Base-by-base conservation (phyloP, 2,797 vertebrate species). In the Diglossa cyanea region DNA sequence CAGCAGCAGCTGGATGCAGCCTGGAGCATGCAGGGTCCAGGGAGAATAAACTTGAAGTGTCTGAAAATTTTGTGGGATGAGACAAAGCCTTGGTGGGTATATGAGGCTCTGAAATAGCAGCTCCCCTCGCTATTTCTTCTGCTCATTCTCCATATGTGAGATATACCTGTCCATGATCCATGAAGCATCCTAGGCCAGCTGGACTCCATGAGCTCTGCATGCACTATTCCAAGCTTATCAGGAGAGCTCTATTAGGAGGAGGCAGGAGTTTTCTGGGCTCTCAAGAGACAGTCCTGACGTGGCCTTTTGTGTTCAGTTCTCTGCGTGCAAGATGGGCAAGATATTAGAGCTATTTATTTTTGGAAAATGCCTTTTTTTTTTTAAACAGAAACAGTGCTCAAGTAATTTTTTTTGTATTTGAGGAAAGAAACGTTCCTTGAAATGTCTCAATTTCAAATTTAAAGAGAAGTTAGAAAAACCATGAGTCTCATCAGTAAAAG, bases 261-360 rank as follows among this genome's bases (percentile, higher is more conserved):
- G 39, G 26, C 40, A 83, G 61, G 26, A 39, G 24, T 88, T 57
- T 28, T 67, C 75, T 91, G 81, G 31, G 75, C 15, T 67, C 68
- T 92, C 37, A 50, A 50, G 68, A 92, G 33, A 37, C 68, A 83
- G 39, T 88, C 53, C 23, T 63, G 72, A 67, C 0, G 4, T 62
- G 23, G 54, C n/a, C 31, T 33, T 88, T 75, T 81, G 55, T 75
- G 28, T 83, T 84, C 7, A 33, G 31, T 83, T 94, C 71, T 91
- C 53, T 63, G 39, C 2, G 0, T 84, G 44, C 25, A 81, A 92
- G 70, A 94, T 94, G 85, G 74, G 75, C 68, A 88, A 87, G 91
- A 85, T 92, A 79, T 45, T 85, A 85, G 78, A 84, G 18, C 44
- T 73, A 33, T 85, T 89, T 95, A 71, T 93, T 95, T 93, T 88